Base-by-base conservation (phyloP, 2,888 invertebrate genomes). In the Leucozona laternaria region DNA sequence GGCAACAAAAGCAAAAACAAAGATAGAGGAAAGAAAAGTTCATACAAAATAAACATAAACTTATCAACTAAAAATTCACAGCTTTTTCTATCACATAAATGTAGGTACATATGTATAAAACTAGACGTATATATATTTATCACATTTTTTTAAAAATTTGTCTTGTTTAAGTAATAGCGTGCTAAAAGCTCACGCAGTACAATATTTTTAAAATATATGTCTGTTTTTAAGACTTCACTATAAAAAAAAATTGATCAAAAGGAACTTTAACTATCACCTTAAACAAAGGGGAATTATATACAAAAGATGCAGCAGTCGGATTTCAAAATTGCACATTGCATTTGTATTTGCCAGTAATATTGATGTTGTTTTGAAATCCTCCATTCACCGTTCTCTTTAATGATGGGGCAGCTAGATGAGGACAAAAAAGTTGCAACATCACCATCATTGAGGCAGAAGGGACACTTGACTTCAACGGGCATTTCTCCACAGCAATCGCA, bases 361-460 rank as follows among this genome's bases (percentile, higher is more conserved):
- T n/a, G 34, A 58, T 58, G 34, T 34, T 34, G 31, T 13, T 20
- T 34, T 0, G 20, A 58, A 58, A 58, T 58, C 57, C 34, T 58
- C 57, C 57, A 58, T 34, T 58, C 34, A 58, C 57, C 57, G 34
- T 58, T 58, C 31, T 58, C 57, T 58, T 58, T 58, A 58, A 58
- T 58, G 34, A 58, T 58, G 57, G 34, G 57, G 11, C 57, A 58
- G 57, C 57, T 58, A 17, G 57, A 58, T 58, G 57, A 58, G 20
- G 17, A 34, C 20, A 58, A 20, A 34, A 34, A 58, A 34, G 57
- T 58, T 58, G 57, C 34, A 10, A 58, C 57, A 58, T 58, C 17
- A 58, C 57, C 57, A 34, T 58, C 57, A 34, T 58, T 58, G 34
- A 58, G 57, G 31, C 34, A 58, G 34, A 58, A 58, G 57, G 34